Conservation (phyloP, 2,113 vertebrate genomes). For the Cavia porcellus region DNA sequence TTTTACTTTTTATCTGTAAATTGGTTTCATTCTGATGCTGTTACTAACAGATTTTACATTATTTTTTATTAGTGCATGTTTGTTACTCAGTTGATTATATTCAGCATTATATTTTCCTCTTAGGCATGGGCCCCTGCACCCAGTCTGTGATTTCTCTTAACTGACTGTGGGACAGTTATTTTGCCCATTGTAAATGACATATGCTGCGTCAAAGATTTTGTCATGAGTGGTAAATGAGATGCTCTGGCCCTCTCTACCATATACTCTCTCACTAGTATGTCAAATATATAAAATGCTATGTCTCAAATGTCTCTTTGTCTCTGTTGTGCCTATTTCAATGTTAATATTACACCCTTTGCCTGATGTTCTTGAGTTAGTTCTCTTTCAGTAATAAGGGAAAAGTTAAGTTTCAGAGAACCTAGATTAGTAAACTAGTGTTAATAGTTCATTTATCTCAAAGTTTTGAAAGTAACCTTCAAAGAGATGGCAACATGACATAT, state of each 20-base stretch:
- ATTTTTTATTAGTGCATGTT: background rate
- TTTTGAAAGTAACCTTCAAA: background rate
- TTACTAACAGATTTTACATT: background rate
- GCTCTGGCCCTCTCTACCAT: no score
- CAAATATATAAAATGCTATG: background rate
- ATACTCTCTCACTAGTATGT: background rate
- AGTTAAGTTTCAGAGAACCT: background rate
- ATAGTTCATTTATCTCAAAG: background rate
- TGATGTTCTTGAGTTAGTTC: background rate
- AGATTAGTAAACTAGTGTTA: background rate
- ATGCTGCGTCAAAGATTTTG: background rate
- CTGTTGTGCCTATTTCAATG: background rate
- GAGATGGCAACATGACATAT: background rate
- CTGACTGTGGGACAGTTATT: background rate
- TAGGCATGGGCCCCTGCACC: background rate
- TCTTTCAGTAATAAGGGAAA: background rate
- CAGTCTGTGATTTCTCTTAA: background rate
- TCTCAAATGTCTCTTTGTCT: background rate
- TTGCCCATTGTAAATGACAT: background rate
- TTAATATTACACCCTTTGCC: background rate
- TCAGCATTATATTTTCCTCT: background rate
- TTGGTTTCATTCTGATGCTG: background rate
- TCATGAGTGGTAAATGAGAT: background rate
- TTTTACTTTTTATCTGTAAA: background rate
- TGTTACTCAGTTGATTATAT: background rate